phyloP scores from a whole-genome alignment of 2,888 invertebrate genomes.

The Tipula lateralis region DNA sequence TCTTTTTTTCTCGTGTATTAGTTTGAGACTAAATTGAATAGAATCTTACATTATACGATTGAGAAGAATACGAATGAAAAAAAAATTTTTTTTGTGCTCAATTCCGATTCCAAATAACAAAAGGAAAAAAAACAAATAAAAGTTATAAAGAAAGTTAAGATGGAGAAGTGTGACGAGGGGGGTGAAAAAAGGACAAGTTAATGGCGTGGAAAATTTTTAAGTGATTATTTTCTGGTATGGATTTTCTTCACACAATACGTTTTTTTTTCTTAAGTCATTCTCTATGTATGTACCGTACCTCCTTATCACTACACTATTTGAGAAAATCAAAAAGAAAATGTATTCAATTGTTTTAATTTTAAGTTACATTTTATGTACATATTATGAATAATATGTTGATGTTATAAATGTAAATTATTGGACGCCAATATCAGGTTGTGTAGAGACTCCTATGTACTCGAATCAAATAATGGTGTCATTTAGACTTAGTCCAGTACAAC shows the following conservation, averaged over 20 bases:
- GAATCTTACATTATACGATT: not conserved
- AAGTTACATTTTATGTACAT: conserved; percentile 14
- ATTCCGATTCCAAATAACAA: not conserved
- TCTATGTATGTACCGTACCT: too few species aligned
- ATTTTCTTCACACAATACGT: not conserved
- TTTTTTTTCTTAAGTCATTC: not conserved
- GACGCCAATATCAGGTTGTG: not conserved
- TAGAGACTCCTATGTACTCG: too few species aligned
- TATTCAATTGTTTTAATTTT: conserved; percentile 13
- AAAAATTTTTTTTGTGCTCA: not conserved
- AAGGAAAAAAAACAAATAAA: not conserved
- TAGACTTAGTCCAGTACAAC: too few species aligned
- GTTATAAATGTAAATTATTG: not conserved
- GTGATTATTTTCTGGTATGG: conserved; percentile 6
- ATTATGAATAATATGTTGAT: not conserved
- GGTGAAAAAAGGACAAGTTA: not conserved
- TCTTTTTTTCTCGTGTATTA: not conserved
- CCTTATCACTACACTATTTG: not conserved
- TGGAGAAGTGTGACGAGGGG: not conserved
- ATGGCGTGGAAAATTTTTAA: conserved; percentile 19
- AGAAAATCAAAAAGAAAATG: not conserved
- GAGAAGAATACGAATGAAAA: not conserved
- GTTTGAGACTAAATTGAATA: conserved; percentile 24
- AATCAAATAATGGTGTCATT: not conserved
- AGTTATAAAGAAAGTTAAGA: not conserved